phyloP scores from a whole-genome alignment of 2,888 invertebrate genomes.

The Nasonia oneida region DNA sequence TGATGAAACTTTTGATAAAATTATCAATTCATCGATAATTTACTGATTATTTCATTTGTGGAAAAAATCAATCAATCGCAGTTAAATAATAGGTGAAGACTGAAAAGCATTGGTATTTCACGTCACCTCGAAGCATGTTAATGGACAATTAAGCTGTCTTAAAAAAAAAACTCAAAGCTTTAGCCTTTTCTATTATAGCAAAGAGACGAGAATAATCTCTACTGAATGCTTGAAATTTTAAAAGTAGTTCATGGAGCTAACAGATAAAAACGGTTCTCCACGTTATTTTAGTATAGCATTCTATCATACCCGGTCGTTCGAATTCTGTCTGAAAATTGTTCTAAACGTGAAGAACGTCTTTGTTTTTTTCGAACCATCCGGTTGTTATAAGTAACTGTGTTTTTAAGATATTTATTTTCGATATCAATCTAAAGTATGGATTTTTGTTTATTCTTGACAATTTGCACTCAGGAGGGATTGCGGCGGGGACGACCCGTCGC shows the following conservation, averaged over 20 bases:
- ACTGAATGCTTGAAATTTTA: conserved; percentile 14
- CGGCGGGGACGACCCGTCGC: background rate
- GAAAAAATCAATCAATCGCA: conserved; percentile 1
- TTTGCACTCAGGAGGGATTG: background rate
- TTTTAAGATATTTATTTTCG: conserved; percentile 10
- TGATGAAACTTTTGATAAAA: background rate
- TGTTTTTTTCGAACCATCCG: conserved; percentile 53
- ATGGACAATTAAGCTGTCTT: conserved; percentile 1
- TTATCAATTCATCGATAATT: background rate
- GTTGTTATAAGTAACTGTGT: conserved; percentile 21
- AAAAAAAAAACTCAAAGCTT: background rate
- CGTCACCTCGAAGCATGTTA: background rate
- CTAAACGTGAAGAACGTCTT: conserved; percentile 23
- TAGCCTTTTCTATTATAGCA: conserved; percentile 3
- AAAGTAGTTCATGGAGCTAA: conserved; percentile 22
- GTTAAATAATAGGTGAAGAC: conserved; percentile 25
- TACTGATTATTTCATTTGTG: background rate
- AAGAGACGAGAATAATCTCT: conserved; percentile 22
- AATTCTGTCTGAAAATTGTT: conserved; percentile 26
- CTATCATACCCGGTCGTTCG: background rate
- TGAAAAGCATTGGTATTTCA: conserved; percentile 33
- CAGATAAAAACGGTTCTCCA: conserved; percentile 22
- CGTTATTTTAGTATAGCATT: background rate
- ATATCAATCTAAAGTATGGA: background rate
- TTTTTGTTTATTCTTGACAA: conserved; percentile 14